Base-by-base conservation (phyloP, 2,888 invertebrate species). In the Eupithecia subumbrata region DNA sequence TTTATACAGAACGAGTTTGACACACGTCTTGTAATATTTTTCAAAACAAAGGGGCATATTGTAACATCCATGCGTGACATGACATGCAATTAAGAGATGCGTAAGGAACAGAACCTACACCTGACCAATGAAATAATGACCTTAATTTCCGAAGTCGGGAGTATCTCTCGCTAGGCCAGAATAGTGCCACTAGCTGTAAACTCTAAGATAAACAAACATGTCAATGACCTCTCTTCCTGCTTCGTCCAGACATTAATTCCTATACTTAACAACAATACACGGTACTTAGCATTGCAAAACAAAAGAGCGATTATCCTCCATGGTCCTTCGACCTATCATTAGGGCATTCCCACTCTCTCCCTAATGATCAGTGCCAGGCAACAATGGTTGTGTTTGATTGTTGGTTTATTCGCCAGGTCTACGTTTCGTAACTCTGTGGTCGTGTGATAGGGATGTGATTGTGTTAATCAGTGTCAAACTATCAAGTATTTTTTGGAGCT, bases 381-480 rank as follows among this genome's bases (percentile, higher is more conserved):
- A 77, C 72, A 77, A 77, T 77, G 66, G 66, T 12, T 40, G 0
- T 2, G 48, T 75, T 69, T 73, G 76, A 79, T 79, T 79, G 74
- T 75, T 66, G 70, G 69, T 77, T 76, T 45, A 71, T 73, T 69
- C 14, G 40, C 14, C 37, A n/a, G 67, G 67, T 67, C 37, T 67
- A 34, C 12, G 64, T 64, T 64, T 64, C 37, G 63, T 63, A 71
- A 43, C 48, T 25, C 63, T 37, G 64, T 63, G 56, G n/a, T 56
- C 22, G 11, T 22, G 25, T 64, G 25, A 34, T 64, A 64, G 64
- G 30, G 64, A 18, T 34, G 64, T 18, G 64, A 64, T 63, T 30
- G 5, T 60, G 60, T 60, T 22, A n/a, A n/a, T n/a, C 48, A 48
- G 7, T 30, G 30, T 16, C 63, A 30, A 64, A 34, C 5, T 64